Percentiles rank a stretch among this genome's conserved stretches.
Conservation (phyloP, 1,140 invertebrate species). For the Cecropterus lyciades region DNA sequence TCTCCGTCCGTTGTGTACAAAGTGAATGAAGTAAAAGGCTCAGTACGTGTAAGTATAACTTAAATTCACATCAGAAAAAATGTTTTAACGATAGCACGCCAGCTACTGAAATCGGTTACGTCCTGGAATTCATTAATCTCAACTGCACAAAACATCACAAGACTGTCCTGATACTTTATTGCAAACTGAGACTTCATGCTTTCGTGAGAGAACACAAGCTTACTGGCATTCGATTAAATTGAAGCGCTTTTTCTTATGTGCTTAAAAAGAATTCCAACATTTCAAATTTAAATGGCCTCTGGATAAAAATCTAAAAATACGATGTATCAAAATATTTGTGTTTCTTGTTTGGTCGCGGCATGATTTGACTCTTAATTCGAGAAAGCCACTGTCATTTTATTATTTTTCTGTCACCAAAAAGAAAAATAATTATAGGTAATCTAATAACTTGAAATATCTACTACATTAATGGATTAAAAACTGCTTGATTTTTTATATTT, state of each 20-base stretch:
- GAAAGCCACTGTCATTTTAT: constrained; percentile 17
- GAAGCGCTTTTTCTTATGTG: constrained; percentile 52
- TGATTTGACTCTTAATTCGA: constrained; percentile 26
- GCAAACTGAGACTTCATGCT: constrained; percentile 45
- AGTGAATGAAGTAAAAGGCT: constrained; percentile 44
- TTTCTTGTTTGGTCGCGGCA: constrained; percentile 1
- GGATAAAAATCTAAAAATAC: constrained; percentile 43
- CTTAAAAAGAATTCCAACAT: constrained; percentile 61
- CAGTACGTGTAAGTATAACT: constrained; percentile 30
- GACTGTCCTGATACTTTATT: constrained; percentile 19
- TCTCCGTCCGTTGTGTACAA: constrained; percentile 40
- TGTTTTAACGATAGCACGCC: constrained; percentile 45
- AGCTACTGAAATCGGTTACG: constrained; percentile 44
- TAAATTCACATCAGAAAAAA: constrained; percentile 44
- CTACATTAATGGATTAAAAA: too few relatives aligned
- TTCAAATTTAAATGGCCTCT: constrained; percentile 58
- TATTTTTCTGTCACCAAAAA: background rate
- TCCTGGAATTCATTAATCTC: constrained; percentile 50
- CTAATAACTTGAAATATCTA: too few relatives aligned
- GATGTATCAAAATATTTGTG: constrained; percentile 13
- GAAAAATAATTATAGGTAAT: too few relatives aligned
- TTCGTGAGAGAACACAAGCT: constrained; percentile 39
- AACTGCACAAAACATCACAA: constrained; percentile 40
- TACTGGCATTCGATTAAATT: constrained; percentile 20
- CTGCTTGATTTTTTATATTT: too few relatives aligned